Evolutionary conservation across 2,888 invertebrate genomes (phyloP).

Genomic region (Drosophila ustulata): DNA sequence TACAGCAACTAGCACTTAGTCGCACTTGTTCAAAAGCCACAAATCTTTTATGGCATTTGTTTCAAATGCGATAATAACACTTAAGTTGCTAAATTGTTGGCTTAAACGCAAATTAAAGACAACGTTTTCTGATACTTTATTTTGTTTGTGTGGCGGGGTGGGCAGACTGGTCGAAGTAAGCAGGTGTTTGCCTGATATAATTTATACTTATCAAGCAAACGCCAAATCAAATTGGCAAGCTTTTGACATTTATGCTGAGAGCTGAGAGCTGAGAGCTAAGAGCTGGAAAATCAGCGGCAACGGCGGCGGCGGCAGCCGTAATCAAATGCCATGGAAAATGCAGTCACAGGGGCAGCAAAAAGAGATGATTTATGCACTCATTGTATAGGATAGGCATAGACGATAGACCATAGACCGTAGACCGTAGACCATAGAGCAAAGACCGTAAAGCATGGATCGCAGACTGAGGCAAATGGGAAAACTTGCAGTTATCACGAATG

Average conservation of each 20-base stretch:
- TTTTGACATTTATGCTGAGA: constrained; percentile 74
- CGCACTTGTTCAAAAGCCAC: constrained; percentile 65
- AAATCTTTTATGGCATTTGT: constrained; percentile 76
- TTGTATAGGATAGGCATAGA: constrained; percentile 59
- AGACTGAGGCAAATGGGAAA: constrained; percentile 57
- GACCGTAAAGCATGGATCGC: constrained; percentile 15
- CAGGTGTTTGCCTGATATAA: constrained; percentile 65
- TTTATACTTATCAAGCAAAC: constrained; percentile 71
- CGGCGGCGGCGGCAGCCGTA: constrained; percentile 26
- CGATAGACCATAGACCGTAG: constrained; percentile 35
- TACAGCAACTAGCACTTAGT: constrained; percentile 72
- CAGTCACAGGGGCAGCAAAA: constrained; percentile 32
- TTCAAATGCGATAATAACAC: constrained; percentile 76
- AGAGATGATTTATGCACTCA: constrained; percentile 81
- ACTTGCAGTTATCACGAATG: constrained; percentile 76
- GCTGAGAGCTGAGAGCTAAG: constrained; percentile 25
- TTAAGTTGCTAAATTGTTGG: constrained; percentile 73
- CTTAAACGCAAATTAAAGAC: constrained; percentile 72
- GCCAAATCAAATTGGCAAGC: constrained; percentile 79
- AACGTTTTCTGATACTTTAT: constrained; percentile 41
- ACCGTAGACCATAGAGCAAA: constrained; percentile 28
- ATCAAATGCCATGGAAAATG: constrained; percentile 63
- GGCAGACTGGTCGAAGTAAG: constrained; percentile 13
- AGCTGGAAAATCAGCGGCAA: constrained; percentile 35
- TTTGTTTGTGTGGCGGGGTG: not conserved